Base-by-base conservation (phyloP, 2,113 vertebrate species). In the Eulacestoma nigropectus region DNA sequence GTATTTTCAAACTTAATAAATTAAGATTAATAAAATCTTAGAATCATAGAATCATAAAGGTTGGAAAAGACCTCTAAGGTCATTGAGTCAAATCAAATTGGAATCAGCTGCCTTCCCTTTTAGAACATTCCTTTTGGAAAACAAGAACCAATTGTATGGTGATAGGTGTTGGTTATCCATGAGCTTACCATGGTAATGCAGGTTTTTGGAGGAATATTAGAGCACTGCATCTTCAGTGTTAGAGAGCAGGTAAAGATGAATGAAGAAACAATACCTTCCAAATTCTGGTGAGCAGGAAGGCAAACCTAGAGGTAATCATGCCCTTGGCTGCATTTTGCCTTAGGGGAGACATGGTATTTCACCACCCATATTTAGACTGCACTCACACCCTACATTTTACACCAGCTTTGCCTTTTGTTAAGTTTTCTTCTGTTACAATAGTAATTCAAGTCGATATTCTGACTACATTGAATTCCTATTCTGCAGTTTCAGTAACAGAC, bases 221-320 rank as follows among this genome's bases (percentile, higher is more conserved):
- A 59, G 5, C 16, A 50, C 32, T 33, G 11, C 1, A 5, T 23
- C 39, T 91, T 83, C 46, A 19, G 35, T 44, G 56, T 7, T 25
- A 83, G 33, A 68, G 14, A 75, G 9, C 44, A 92, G 49, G 6
- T 55, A 76, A 68, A 22, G 13, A 47, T 46, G 20, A 87, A 63
- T 30, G 64, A 78, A 65, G 44, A 82, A 85, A 63, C 0, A 1
- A 25, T 23, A 55, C 0, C 0, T 62, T 85, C 15, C 33, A 33
- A 84, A 62, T 81, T 65, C 55, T 49, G 19, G 33, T 29, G 22
- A 53, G 21, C 13, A 29, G 27, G 46, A 35, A 84, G 37, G 9
- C 0, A 26, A 76, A 8, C 16, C 21, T 84, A n/a, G 32, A 52
- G 9, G 9, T 56, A 52, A 68, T 46, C 17, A n/a, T 19, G 30